phyloP scores from a whole-genome alignment of 2,113 vertebrate species.

The Rynchops niger region DNA sequence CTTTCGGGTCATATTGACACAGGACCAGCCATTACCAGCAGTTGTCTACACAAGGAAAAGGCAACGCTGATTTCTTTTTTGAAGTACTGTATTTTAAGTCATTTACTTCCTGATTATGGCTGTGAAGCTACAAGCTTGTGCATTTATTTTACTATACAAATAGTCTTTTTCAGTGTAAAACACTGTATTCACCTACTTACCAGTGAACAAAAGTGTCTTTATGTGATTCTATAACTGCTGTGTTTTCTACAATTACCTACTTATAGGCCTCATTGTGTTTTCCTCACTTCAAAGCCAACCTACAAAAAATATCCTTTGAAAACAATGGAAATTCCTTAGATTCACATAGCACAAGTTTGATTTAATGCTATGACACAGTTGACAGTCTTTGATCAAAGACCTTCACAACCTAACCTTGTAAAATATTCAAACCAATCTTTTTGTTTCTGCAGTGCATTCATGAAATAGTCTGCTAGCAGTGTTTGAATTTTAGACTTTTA shows the following conservation, averaged over 20 bases:
- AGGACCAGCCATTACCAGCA: background rate
- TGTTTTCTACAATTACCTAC: conserved; percentile 30
- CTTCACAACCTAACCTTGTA: background rate
- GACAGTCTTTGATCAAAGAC: conserved; percentile 45
- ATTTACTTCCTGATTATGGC: background rate
- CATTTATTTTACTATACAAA: background rate
- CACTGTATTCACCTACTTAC: background rate
- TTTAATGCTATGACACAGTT: background rate
- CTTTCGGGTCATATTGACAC: background rate
- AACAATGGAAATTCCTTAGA: conserved; percentile 51
- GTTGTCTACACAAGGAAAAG: background rate
- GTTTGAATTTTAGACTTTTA: background rate
- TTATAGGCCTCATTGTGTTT: conserved; percentile 7
- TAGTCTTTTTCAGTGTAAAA: background rate
- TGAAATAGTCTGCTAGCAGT: background rate
- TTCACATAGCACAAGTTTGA: background rate
- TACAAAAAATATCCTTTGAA: conserved; percentile 50
- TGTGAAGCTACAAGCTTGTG: background rate
- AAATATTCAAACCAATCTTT: conserved; percentile 28
- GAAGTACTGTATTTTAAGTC: background rate
- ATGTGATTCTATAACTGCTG: background rate
- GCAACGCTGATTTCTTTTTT: background rate
- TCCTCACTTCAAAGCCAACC: conserved; percentile 33
- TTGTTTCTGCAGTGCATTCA: background rate
- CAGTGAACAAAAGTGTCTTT: conserved; percentile 10